phyloP scores from a whole-genome alignment of 2,797 vertebrate genomes.

The Anniella stebbinsi region DNA sequence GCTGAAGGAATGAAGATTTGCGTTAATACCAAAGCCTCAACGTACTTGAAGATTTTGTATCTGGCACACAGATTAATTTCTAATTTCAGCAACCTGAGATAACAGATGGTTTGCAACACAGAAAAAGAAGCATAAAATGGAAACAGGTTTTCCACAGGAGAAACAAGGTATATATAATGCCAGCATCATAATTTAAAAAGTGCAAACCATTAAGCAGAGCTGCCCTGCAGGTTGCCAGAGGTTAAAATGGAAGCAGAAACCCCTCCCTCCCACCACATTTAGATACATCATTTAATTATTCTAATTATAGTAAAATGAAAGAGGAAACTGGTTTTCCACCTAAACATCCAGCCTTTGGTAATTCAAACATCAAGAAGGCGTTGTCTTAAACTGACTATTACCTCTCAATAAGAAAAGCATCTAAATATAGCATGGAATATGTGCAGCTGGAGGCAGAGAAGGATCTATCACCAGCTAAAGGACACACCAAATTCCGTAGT shows the following conservation, averaged over 20 bases:
- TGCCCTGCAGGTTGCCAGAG: not conserved
- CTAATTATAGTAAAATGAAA: not conserved
- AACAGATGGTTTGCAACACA: not conserved
- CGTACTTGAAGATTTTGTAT: not conserved
- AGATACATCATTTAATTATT: not conserved
- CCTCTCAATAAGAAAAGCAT: not conserved
- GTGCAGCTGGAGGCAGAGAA: not conserved
- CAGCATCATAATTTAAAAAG: not conserved
- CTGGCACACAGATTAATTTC: not conserved
- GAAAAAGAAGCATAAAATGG: not conserved
- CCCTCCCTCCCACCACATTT: not conserved
- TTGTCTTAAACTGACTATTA: not conserved
- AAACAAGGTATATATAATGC: not conserved
- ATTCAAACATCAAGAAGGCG: not conserved
- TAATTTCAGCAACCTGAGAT: slow-evolving; percentile 3
- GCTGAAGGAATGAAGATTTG: not conserved
- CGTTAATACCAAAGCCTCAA: not conserved
- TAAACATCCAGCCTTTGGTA: not conserved
- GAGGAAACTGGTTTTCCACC: not conserved
- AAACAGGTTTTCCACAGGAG: not conserved
- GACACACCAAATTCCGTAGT: too few species aligned
- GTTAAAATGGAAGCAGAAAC: not conserved
- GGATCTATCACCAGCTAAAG: not conserved
- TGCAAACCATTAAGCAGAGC: not conserved
- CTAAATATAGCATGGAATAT: not conserved